These are phyloP conservation scores for Drosophila nebulosa DNA, from an alignment of 1,140 invertebrate genomes.

Conservation along the genomic window DNA sequence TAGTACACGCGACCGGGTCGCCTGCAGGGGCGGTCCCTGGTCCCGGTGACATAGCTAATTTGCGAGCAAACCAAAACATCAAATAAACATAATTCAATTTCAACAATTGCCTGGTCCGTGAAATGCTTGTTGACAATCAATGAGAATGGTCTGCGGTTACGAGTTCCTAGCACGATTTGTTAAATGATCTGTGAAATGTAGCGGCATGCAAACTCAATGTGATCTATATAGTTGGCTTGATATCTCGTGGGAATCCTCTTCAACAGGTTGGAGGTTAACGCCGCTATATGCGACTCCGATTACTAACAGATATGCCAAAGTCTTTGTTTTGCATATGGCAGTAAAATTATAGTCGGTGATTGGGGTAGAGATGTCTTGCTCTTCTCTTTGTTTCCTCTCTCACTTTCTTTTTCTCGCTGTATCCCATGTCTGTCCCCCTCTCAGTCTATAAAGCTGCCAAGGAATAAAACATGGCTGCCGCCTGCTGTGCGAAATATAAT, in stretches of 20 bases:
- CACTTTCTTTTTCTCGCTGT: background rate
- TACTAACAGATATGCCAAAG: conserved; percentile 44
- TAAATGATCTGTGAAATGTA: conserved; percentile 64
- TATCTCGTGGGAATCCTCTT: conserved; percentile 56
- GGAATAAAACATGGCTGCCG: conserved; percentile 60
- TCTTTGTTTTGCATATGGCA: conserved; percentile 33
- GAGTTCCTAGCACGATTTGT: conserved; percentile 35
- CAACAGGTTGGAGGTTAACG: conserved; percentile 52
- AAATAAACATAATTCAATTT: conserved; percentile 81
- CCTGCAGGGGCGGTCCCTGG: conserved; percentile 22
- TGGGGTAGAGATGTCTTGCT: background rate
- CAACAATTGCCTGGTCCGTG: conserved; percentile 60
- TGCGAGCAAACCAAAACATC: conserved; percentile 77
- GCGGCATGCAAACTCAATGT: conserved; percentile 24
- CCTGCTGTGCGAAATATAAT: conserved; percentile 68
- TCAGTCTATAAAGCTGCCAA: background rate
- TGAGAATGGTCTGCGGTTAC: conserved; percentile 38
- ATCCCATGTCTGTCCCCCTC: background rate
- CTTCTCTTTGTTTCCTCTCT: background rate
- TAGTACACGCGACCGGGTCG: conserved; percentile 55
- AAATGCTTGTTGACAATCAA: conserved; percentile 41
- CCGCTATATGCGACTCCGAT: conserved; percentile 53
- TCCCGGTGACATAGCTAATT: conserved; percentile 73
- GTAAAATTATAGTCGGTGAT: background rate
- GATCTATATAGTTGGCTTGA: conserved; percentile 44